Conservation (phyloP, 2,888 invertebrate species). For the Eupithecia insigniata region DNA sequence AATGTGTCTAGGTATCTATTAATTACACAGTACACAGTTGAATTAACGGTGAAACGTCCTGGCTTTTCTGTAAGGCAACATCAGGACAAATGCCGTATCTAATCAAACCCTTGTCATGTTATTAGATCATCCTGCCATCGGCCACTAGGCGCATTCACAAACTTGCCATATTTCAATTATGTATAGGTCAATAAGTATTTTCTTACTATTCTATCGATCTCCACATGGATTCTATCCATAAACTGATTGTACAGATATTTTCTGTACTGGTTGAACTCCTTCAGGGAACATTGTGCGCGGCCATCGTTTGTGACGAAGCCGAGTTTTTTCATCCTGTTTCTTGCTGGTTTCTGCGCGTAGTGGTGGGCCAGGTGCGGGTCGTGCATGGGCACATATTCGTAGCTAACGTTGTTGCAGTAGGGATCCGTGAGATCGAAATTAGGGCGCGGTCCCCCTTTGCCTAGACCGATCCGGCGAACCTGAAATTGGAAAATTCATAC, state of each 20-base stretch:
- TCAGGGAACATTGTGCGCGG: constrained; percentile 85
- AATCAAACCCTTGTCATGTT: neutral
- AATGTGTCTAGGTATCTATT: no score
- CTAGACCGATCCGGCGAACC: constrained; percentile 73
- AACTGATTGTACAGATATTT: constrained; percentile 84
- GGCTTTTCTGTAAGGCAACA: no score
- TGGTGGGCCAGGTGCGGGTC: constrained; percentile 84
- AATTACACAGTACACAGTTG: no score
- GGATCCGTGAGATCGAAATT: constrained; percentile 77
- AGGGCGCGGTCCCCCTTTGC: constrained; percentile 59
- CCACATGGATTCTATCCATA: constrained; percentile 80
- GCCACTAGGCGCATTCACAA: neutral
- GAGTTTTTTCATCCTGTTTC: constrained; percentile 74
- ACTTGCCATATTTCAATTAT: neutral
- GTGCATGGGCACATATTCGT: constrained; percentile 84
- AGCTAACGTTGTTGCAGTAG: constrained; percentile 75
- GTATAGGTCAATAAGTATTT: neutral
- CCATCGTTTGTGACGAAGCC: constrained; percentile 85
- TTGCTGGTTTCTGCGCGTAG: constrained; percentile 72
- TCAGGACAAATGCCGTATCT: neutral
- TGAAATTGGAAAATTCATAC: constrained; percentile 42
- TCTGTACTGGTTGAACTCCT: constrained; percentile 87
- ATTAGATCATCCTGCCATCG: neutral
- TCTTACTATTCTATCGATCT: constrained; percentile 69
- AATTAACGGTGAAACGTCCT: no score